Base-by-base conservation (phyloP, 2,797 vertebrate species). In the Hyperoplus lanceolatus region DNA sequence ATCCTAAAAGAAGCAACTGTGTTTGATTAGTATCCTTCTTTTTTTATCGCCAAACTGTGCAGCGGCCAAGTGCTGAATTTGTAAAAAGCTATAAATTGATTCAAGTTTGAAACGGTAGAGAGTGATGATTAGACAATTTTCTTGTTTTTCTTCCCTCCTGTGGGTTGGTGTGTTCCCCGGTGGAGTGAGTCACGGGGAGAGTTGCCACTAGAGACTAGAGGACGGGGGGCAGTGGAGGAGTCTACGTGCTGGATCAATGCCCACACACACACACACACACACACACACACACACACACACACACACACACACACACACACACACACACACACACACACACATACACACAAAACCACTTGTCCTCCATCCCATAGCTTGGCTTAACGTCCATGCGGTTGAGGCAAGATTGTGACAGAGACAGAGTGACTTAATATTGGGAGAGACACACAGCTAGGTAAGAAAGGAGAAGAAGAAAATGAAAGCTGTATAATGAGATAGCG, bases 111-210 rank as follows among this genome's bases (percentile, higher is more conserved):
- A 72, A 69, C 46, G 43, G 14, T 49, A 55, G 10, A 71, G 59
- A 70, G 53, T 53, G 82, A 81, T 82, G 78, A 87, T 82, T 29
- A 5, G 65, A 61, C 54, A 60, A 46, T 15, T 69, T 64, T 45
- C 70, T 68, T 67, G 69, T 77, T 75, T 79, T 78, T 60, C 64
- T 36, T 55, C 60, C 69, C 77, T 70, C 74, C 70, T 58, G 62
- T 78, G 56, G 82, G 69, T 46, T 54, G 16, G 59, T 45, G 55
- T 73, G 18, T 54, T 79, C 55, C 63, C 18, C 36, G 11, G 29
- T 43, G 64, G 72, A 63, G 62, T 8, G 61, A 45, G 63, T 51
- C 65, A 36, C 11, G 6, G 2, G 71, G 61, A 5, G n/a, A 71
- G 11, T 49, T 55, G 75, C 76, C 81, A 89, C 74, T 67, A 74